Evolutionary conservation across 2,888 invertebrate species (phyloP).

Genomic region (Tanytarsus gracilentus): DNA sequence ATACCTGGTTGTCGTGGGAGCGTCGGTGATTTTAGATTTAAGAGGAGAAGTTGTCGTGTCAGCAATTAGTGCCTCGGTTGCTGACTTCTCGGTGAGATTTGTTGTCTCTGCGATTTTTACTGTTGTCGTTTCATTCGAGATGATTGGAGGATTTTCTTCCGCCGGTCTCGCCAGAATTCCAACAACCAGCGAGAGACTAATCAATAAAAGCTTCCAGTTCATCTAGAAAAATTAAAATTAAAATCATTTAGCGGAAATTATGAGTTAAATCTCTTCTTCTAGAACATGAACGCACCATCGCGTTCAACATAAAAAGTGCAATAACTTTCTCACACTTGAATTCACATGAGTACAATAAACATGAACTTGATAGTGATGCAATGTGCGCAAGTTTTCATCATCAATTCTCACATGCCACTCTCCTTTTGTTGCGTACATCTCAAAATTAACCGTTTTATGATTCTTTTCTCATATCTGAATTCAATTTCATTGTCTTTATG

Average conservation of each 20-base stretch:
- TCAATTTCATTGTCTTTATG: background rate
- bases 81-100: background rate
- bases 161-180: constrained; percentile 17
- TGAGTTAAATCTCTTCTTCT: background rate
- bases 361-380: constrained; percentile 12
- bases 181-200: background rate
- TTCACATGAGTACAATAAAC: background rate
- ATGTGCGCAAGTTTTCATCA: background rate
- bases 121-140: background rate
- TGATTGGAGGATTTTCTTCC: background rate
- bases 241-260: background rate
- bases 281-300: background rate
- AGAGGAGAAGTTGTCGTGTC: background rate
- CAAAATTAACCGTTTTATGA: too few species aligned
- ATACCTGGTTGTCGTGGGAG: constrained; percentile 17
- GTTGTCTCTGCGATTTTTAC: background rate
- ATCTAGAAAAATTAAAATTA: constrained; percentile 7
- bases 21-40: background rate
- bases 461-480: background rate
- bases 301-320: too few species aligned
- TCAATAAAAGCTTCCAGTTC: constrained; percentile 26
- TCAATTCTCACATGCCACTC: too few species aligned
- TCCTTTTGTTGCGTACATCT: too few species aligned
- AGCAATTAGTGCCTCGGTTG: background rate
- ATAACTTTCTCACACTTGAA: constrained; percentile 8